Evolutionary conservation across 2,797 vertebrate genomes (phyloP), one percentile per base, ranked within the genome.

Genomic region (Myiotriccus ornatus): DNA sequence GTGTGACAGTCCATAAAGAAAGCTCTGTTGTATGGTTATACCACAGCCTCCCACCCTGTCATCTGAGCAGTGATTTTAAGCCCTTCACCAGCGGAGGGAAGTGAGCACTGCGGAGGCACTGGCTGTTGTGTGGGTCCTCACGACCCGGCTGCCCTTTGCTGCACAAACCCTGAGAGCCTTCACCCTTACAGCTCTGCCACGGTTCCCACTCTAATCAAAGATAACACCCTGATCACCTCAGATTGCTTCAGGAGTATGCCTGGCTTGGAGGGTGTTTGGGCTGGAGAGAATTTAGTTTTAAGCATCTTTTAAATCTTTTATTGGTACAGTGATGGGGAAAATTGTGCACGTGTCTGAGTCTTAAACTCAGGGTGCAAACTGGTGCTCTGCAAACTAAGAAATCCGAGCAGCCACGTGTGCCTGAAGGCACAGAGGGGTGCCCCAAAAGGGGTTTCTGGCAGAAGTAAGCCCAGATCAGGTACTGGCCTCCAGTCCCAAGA

Each of bases 271-370:
- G 47, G 14, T 55, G n/a, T 47, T 67, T 19, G 1, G 6, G 47
- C 63, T 69, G 52, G 41, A 67, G 43, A 95, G 55, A 65, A 84
- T 82, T 90, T 90, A 57, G 49, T 41, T 92, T 68, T 44, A 84
- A 88, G 44, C 43, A 41, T 41, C 63, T 84, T 88, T 76, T 52
- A 43, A 52, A 80, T 64, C 60, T 68, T 84, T 84, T 70, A 70
- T 80, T 87, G 75, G 52, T 52, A 70, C 47, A 43, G 59, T 3
- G 44, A 59, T 52, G 62, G 71, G 63, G 22, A 35, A 67, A 90
- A 68, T 2, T 4, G 19, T 4, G 12, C 3, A 3, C 3, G 21
- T 7, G 18, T 27, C 50, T 12, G 41, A 64, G 37, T 20, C 43
- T 34, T 27, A n/a, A 74, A 30, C 2, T 23, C 10, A 1, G 4